Conservation (phyloP, 1,140 invertebrate genomes). For the Planococcus citri region DNA sequence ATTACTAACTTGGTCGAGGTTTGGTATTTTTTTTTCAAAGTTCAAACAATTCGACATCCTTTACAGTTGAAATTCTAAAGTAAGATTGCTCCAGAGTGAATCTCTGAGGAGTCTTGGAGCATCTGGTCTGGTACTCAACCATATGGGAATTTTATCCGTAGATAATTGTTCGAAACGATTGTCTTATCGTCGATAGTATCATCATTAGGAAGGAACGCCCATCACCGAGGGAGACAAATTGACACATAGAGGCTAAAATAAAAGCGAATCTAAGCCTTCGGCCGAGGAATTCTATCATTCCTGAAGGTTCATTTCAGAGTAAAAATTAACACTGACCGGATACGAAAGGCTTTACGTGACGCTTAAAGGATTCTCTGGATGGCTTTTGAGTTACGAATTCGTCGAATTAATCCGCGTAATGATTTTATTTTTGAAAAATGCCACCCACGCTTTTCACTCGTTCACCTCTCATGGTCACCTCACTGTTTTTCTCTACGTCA, state of each 20-base stretch:
- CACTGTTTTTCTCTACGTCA: too few relatives aligned
- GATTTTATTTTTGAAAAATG: not conserved
- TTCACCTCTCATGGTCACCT: too few relatives aligned
- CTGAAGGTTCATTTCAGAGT: too few relatives aligned
- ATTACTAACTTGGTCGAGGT: not conserved
- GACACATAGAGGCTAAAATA: too few relatives aligned
- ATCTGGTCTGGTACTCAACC: not conserved
- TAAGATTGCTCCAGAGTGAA: not conserved
- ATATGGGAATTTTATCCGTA: not conserved
- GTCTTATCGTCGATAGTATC: not conserved
- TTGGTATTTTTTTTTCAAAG: not conserved
- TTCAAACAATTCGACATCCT: too few relatives aligned
- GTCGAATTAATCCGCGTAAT: slow-evolving; percentile 1
- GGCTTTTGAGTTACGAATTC: not conserved
- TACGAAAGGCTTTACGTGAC: too few relatives aligned
- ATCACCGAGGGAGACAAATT: not conserved
- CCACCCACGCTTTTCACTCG: not conserved
- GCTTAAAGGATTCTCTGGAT: not conserved
- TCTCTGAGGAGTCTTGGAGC: too few relatives aligned
- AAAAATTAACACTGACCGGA: not conserved
- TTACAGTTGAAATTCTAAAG: too few relatives aligned
- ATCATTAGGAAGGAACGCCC: not conserved
- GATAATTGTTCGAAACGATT: too few relatives aligned
- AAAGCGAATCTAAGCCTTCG: not conserved
- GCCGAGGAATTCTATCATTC: too few relatives aligned